phyloP scores from a whole-genome alignment of 2,113 vertebrate species.

The Actinemys pallida region DNA sequence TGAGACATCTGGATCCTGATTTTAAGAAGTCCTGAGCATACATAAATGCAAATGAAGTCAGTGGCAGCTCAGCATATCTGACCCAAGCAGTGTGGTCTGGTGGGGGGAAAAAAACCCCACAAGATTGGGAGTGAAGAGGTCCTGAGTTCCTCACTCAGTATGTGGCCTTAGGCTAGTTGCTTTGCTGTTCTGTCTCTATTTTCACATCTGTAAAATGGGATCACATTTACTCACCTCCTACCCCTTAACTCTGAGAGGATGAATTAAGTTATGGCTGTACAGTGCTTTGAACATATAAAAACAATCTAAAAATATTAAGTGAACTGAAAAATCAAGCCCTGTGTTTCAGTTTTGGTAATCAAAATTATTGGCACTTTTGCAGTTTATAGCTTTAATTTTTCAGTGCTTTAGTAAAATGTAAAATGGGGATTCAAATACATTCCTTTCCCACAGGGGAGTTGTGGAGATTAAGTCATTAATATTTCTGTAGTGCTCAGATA shows the following conservation, averaged over 20 bases:
- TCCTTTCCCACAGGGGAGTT: neutral
- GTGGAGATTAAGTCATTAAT: neutral
- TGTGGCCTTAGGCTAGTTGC: neutral
- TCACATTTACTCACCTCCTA: neutral
- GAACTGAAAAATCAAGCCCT: neutral
- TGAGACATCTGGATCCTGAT: too few relatives aligned
- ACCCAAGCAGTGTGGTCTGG: too few relatives aligned
- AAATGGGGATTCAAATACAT: neutral
- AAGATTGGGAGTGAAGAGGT: too few relatives aligned
- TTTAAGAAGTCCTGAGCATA: too few relatives aligned
- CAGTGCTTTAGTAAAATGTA: neutral
- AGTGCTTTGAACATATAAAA: neutral
- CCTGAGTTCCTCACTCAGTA: neutral
- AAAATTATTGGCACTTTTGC: neutral
- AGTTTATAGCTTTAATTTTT: neutral
- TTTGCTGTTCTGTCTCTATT: neutral
- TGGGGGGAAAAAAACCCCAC: too few relatives aligned
- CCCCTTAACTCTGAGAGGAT: neutral
- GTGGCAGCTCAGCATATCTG: too few relatives aligned
- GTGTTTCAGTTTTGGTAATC: neutral
- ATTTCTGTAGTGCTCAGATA: neutral
- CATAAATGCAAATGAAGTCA: too few relatives aligned
- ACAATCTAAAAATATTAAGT: neutral
- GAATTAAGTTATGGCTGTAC: neutral
- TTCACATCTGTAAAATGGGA: neutral